These are phyloP conservation scores for Sebastolobus alascanus DNA, from an alignment of 2,797 vertebrate species.

Conservation along the genomic window DNA sequence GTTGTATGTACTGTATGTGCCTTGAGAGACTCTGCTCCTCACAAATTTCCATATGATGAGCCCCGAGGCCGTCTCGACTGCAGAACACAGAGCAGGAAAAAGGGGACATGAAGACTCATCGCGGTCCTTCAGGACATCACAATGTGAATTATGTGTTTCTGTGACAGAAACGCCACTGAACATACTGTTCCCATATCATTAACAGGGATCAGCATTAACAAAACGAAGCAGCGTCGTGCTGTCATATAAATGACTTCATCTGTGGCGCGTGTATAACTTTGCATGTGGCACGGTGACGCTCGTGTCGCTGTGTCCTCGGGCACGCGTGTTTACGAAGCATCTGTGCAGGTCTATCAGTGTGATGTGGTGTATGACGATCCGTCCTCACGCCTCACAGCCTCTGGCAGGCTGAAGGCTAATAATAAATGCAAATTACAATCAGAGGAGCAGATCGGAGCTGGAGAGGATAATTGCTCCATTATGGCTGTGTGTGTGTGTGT, in stretches of 20 bases:
- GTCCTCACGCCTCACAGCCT: constrained; percentile 60
- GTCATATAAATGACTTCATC: constrained; percentile 42
- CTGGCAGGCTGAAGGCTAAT: constrained; percentile 73
- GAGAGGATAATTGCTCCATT: constrained; percentile 84
- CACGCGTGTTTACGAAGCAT: constrained; percentile 65
- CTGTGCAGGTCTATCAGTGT: constrained; percentile 70
- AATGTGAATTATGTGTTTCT: constrained; percentile 32
- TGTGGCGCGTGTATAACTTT: not conserved
- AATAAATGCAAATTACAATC: constrained; percentile 85
- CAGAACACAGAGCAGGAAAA: constrained; percentile 9
- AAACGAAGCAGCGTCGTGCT: constrained; percentile 35
- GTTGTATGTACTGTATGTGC: constrained; percentile 41
- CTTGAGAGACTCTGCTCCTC: constrained; percentile 55
- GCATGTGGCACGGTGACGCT: not conserved
- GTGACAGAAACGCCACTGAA: constrained; percentile 39
- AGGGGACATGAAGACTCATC: not conserved
- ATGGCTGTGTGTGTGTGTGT: constrained; percentile 57
- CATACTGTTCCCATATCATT: constrained; percentile 61
- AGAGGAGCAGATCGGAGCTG: constrained; percentile 73
- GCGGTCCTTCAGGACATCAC: constrained; percentile 31
- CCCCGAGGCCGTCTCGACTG: constrained; percentile 51
- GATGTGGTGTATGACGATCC: constrained; percentile 64
- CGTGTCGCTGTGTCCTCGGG: constrained; percentile 52
- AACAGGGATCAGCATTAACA: constrained; percentile 47
- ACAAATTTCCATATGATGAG: constrained; percentile 69